These are phyloP conservation scores for Coturnix japonica DNA, from an alignment of 2,113 vertebrate genomes.

Conservation along the genomic window DNA sequence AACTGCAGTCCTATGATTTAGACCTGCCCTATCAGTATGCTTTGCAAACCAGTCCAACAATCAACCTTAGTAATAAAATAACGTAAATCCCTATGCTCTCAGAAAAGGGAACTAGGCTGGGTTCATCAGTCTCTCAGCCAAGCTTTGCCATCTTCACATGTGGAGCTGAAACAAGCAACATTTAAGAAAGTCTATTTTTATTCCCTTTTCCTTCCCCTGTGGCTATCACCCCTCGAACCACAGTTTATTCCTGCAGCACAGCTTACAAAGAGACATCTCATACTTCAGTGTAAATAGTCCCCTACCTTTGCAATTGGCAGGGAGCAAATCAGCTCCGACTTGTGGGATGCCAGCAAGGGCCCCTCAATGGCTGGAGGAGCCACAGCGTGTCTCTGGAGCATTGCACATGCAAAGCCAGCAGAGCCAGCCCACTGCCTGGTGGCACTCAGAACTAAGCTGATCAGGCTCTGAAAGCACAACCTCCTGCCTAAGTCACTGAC, in stretches of 20 bases:
- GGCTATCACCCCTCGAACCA: neutral
- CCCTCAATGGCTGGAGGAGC: neutral
- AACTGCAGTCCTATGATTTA: neutral
- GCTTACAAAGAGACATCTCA: neutral
- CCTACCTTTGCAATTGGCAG: neutral
- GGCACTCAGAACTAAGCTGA: rapidly evolving
- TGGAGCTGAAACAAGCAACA: neutral
- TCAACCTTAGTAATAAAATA: neutral
- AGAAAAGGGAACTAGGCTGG: neutral
- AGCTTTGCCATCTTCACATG: neutral
- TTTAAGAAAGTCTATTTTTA: neutral
- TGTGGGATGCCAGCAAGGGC: neutral
- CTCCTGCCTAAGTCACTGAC: neutral
- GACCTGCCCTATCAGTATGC: neutral
- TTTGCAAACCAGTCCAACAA: neutral
- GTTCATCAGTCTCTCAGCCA: neutral
- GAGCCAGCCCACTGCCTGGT: neutral
- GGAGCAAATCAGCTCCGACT: neutral
- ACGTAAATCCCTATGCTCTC: neutral
- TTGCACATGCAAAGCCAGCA: neutral
- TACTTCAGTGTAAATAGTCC: neutral
- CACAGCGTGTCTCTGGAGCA: neutral
- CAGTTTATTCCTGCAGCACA: neutral
- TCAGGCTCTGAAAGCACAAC: neutral
- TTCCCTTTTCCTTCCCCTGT: neutral